phyloP scores from a whole-genome alignment of 1,140 invertebrate genomes.

The Trichonephila clavipes region DNA sequence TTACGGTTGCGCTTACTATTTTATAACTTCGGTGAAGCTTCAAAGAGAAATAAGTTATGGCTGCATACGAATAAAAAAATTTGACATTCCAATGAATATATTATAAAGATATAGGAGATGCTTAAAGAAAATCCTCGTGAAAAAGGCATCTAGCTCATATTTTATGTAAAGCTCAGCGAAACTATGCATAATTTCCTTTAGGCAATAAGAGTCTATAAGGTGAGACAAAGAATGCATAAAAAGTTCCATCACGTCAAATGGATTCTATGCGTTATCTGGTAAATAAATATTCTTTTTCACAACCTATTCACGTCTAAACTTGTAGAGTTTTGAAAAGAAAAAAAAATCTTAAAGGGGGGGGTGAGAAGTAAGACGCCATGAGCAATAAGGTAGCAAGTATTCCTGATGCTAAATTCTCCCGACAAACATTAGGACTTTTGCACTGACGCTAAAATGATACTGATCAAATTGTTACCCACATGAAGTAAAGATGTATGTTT shows the following conservation, averaged over 20 bases:
- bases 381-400: not conserved
- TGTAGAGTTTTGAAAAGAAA: not conserved
- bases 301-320: not conserved
- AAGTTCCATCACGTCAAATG: not conserved
- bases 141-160: not conserved
- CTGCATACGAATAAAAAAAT: not conserved
- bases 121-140: not conserved
- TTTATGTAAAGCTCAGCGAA: slow-evolving; percentile 16
- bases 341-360: not conserved
- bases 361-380: not conserved
- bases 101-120: not conserved
- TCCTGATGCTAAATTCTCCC: not conserved
- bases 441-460: not conserved
- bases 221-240: slow-evolving; percentile 5
- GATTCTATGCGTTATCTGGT: not conserved
- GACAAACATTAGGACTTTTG: not conserved
- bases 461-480: not conserved
- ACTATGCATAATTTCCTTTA: not conserved
- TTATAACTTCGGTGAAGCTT: not conserved
- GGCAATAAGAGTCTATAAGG: slow-evolving; percentile 13
- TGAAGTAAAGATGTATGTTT: too few relatives aligned
- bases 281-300: not conserved
- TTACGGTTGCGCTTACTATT: not conserved
- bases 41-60: not conserved
- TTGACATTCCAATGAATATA: slow-evolving; percentile 20